Evolutionary conservation across 2,797 vertebrate genomes (phyloP).

Genomic region (Netta rufina): DNA sequence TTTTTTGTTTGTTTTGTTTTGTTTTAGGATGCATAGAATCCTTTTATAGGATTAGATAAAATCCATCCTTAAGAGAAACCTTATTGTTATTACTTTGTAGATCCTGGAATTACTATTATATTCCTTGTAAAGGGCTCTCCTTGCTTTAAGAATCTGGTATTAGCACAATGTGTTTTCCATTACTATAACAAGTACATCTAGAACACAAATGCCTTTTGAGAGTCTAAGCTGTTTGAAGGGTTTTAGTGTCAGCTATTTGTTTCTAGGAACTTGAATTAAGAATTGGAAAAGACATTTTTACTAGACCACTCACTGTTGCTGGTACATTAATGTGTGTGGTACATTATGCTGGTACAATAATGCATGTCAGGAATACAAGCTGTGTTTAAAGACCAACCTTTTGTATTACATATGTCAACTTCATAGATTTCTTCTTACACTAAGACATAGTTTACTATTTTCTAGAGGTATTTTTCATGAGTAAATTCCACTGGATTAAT

Average conservation of each 20-base stretch:
- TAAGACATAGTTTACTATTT: background rate
- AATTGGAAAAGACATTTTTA: conserved; percentile 21
- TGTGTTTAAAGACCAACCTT: background rate
- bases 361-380: conserved; percentile 40
- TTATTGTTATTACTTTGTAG: background rate
- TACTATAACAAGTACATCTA: conserved; percentile 80
- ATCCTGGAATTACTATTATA: conserved; percentile 34
- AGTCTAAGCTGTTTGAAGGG: conserved; percentile 76
- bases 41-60: conserved; percentile 45
- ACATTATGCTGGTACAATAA: background rate
- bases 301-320: background rate
- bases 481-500: background rate
- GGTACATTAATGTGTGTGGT: background rate
- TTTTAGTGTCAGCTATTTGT: conserved; percentile 55
- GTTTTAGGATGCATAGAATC: background rate
- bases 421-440: background rate
- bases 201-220: conserved; percentile 88
- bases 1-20: no score
- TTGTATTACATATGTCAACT: background rate
- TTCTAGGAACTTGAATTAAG: conserved; percentile 59
- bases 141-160: conserved; percentile 33
- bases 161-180: conserved; percentile 37
- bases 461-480: background rate
- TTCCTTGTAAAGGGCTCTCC: background rate
- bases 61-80: conserved; percentile 17